phyloP scores from a whole-genome alignment of 2,797 vertebrate genomes.

The Periophthalmus magnuspinnatus region DNA sequence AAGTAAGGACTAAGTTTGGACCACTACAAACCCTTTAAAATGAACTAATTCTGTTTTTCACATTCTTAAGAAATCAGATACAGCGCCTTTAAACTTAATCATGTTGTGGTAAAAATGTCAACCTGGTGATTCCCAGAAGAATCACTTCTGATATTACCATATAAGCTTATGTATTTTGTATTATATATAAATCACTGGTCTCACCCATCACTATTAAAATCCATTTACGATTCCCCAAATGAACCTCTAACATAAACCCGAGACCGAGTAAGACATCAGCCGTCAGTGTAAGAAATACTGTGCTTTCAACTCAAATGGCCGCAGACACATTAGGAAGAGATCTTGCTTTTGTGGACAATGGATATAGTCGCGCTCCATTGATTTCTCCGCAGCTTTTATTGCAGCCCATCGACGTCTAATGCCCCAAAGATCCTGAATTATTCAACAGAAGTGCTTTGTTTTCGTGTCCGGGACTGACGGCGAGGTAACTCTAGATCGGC shows the following conservation, averaged over 20 bases:
- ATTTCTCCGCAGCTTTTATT: constrained; percentile 77
- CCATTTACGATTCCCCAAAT: background rate
- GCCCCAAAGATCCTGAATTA: constrained; percentile 77
- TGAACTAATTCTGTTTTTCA: too few species aligned
- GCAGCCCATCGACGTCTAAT: constrained; percentile 70
- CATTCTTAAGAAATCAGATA: too few species aligned
- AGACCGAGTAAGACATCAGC: constrained; percentile 52
- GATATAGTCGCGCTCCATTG: constrained; percentile 73
- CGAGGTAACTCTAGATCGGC: constrained; percentile 68
- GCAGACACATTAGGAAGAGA: constrained; percentile 66
- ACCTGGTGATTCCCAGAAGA: background rate
- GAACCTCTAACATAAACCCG: constrained; percentile 14
- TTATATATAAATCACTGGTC: background rate
- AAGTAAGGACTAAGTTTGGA: too few species aligned
- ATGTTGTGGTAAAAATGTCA: background rate
- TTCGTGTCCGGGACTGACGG: constrained; percentile 66
- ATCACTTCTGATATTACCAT: background rate
- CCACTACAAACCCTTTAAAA: too few species aligned
- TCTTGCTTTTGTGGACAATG: constrained; percentile 67
- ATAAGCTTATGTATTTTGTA: background rate
- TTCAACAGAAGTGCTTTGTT: constrained; percentile 77
- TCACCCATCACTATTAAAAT: background rate
- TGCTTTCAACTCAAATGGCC: constrained; percentile 66
- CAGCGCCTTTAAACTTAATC: too few species aligned
- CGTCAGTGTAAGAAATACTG: constrained; percentile 41